phyloP scores from a whole-genome alignment of 1,140 invertebrate species.

The Delia radicum region DNA sequence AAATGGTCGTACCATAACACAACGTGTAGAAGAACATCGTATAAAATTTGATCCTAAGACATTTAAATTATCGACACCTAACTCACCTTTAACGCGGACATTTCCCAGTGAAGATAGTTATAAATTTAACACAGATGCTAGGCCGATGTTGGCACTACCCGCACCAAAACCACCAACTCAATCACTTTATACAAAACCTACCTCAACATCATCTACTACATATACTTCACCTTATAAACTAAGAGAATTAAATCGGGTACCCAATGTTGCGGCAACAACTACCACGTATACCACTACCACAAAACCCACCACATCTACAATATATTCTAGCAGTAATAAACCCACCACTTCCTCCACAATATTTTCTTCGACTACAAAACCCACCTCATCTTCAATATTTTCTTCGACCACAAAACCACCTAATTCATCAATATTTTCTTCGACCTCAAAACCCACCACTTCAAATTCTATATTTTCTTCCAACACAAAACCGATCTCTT shows the following conservation, averaged over 20 bases:
- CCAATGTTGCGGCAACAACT: not conserved
- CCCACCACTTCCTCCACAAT: not conserved
- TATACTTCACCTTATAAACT: conserved; percentile 6
- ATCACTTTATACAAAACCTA: conserved; percentile 1
- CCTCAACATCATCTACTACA: not conserved
- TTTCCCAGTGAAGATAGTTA: not conserved
- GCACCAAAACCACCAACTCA: not conserved
- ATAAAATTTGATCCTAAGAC: conserved; percentile 34
- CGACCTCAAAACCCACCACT: not conserved
- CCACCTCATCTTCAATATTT: not conserved
- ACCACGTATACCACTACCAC: not conserved
- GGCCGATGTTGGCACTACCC: not conserved
- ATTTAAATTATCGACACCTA: conserved; percentile 10
- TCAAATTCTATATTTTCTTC: not conserved
- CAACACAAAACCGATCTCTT: not conserved
- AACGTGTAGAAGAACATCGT: conserved; percentile 38
- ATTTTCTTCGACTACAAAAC: not conserved
- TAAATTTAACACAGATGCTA: not conserved
- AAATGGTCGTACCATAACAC: conserved; percentile 41
- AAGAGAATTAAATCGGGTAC: not conserved
- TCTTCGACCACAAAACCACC: not conserved
- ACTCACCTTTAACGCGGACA: conserved; percentile 11
- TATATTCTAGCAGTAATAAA: too few species aligned
- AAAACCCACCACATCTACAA: not conserved
- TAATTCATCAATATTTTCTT: not conserved